Evolutionary conservation across 2,797 vertebrate species (phyloP).

Genomic region (Aeoliscus strigatus): DNA sequence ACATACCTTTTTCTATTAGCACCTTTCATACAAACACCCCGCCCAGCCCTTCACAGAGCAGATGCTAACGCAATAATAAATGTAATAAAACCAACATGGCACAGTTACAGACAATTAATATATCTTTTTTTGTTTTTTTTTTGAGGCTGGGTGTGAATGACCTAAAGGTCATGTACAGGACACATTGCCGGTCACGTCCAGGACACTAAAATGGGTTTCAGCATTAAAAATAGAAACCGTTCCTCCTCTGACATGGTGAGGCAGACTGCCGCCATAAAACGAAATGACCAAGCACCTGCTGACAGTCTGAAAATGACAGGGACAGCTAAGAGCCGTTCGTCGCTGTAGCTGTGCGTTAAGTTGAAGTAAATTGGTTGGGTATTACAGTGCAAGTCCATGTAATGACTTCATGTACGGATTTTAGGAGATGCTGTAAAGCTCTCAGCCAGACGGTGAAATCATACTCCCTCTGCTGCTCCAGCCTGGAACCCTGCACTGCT

Average conservation of each 20-base stretch:
- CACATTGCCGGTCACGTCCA: constrained; percentile 4
- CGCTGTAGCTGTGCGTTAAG: constrained; percentile 37
- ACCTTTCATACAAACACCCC: too few species aligned
- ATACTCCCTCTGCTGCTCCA: constrained; percentile 19
- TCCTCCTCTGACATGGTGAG: constrained; percentile 33
- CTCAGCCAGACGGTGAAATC: constrained; percentile 14
- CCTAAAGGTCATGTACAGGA: constrained; percentile 32
- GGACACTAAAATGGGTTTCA: constrained; percentile 31
- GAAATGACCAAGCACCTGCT: constrained; percentile 59
- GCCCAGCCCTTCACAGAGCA: too few species aligned
- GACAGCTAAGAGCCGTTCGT: constrained; percentile 37
- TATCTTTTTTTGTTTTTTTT: not conserved
- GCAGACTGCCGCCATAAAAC: constrained; percentile 48
- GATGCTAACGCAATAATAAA: too few species aligned
- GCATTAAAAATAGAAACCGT: constrained; percentile 46
- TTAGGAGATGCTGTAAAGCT: constrained; percentile 53
- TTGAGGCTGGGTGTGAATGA: too few species aligned
- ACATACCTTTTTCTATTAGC: too few species aligned
- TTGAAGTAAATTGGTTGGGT: constrained; percentile 55
- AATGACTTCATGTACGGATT: constrained; percentile 55
- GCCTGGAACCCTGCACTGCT: constrained; percentile 9
- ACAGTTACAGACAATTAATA: too few species aligned
- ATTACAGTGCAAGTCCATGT: constrained; percentile 59
- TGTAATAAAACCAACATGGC: too few species aligned
- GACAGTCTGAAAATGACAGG: constrained; percentile 54